Base-by-base conservation (phyloP, 37 sponge, comb jelly and placozoan genomes). In the Halisarca cf. caerulea region DNA sequence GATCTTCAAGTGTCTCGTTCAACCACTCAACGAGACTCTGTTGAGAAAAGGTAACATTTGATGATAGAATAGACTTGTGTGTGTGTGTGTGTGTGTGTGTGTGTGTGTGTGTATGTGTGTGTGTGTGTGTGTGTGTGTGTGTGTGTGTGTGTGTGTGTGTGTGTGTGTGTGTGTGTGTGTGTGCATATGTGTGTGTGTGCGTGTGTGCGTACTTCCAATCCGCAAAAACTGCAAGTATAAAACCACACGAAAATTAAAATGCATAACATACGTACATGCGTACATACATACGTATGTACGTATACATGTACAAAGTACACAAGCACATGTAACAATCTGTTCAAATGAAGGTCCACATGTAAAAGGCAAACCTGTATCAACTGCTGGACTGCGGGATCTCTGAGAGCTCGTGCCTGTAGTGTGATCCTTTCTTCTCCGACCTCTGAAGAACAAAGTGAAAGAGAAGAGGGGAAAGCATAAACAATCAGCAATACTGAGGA, bases 1-100 rank as follows among this genome's bases (percentile, higher is more conserved):
- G 89, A 23, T 88, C 96, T 69, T 96, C 92, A 55, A 98, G 88
- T 4, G 82, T 66, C 35, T 96, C 99, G 82, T 98, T 98, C 23
- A 98, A 62, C 99, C 99, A 98, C 17, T 88, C 74, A 36, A 90
- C 44, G 33, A 98, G 85, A 32, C 66, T 79, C 93, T 96, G 64
- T 15, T 68, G 23, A 47, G 37, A 62, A 23, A 59, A 5, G 60
- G 8, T n/a, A 27, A 59, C 23, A 5, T n/a, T n/a, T 27, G 60
- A 27, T 2, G 60, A 6, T n/a, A 0, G 43, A 21, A 38, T 23
- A 51, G 36, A n/a, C 23, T 2, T 17, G 17, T 27, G 53, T 0
- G 4, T 28, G 17, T 34, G 69, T 28, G 69, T 28, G 3, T 8
- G 33, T 7, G 69, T 34, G 69, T 1, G 33, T 28, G 33, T 3